These are phyloP conservation scores for Hofmannophila pseudospretella DNA, from an alignment of 2,888 invertebrate species.

Conservation along the genomic window DNA sequence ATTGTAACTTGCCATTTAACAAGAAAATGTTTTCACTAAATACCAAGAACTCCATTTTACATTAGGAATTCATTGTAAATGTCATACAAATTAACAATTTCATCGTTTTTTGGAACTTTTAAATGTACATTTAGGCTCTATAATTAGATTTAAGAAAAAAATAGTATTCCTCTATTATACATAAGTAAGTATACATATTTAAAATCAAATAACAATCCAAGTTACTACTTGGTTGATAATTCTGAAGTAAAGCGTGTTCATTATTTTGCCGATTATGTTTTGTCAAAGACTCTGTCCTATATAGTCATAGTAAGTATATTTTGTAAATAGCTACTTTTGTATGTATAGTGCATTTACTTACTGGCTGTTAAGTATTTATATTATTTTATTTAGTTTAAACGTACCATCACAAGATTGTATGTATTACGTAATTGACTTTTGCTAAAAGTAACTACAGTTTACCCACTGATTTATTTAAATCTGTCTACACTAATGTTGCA, in stretches of 20 bases:
- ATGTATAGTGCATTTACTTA: slow-evolving; percentile 72
- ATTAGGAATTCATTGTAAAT: slow-evolving; percentile 7
- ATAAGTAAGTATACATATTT: too few species aligned
- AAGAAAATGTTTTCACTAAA: slow-evolving; percentile 9
- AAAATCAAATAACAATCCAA: slow-evolving; percentile 28
- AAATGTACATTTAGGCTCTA: slow-evolving; percentile 34
- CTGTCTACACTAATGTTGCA: slow-evolving; percentile 60
- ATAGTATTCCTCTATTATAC: slow-evolving; percentile 59
- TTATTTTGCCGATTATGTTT: slow-evolving; percentile 51
- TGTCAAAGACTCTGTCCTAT: slow-evolving; percentile 32
- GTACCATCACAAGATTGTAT: slow-evolving; percentile 42
- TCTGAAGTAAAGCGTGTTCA: slow-evolving; percentile 45
- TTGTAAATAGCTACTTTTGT: slow-evolving; percentile 62
- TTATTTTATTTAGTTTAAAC: slow-evolving; percentile 30
- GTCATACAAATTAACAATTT: slow-evolving; percentile 1
- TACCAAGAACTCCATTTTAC: background rate
- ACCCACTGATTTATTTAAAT: slow-evolving; percentile 29
- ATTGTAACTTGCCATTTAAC: slow-evolving; percentile 33
- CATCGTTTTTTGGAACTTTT: background rate
- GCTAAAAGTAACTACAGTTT: slow-evolving; percentile 40
- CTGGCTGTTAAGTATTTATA: slow-evolving; percentile 68
- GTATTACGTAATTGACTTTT: slow-evolving; percentile 27
- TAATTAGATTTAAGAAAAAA: slow-evolving; percentile 41
- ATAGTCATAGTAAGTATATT: slow-evolving; percentile 38
- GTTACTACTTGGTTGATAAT: slow-evolving; percentile 32